Conservation (phyloP, 2,888 invertebrate genomes). For the Lasioglossum malachurum region DNA sequence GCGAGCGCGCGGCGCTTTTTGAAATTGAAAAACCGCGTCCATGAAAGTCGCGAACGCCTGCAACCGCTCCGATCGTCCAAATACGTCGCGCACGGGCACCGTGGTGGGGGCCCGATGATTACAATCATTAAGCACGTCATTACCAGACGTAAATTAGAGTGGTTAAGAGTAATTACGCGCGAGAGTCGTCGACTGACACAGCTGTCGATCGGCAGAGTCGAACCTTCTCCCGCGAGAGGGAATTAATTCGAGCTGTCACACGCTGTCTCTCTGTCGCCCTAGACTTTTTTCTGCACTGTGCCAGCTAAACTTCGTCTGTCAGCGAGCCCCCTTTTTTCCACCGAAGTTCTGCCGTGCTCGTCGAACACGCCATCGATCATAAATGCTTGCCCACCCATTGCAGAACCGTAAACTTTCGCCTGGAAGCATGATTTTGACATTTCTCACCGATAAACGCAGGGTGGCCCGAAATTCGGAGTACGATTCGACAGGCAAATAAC, state of each 20-base stretch:
- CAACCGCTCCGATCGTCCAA: constrained; percentile 31
- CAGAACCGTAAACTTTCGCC: not conserved
- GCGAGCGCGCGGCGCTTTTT: constrained; percentile 18
- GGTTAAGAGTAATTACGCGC: constrained; percentile 53
- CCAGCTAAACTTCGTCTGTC: constrained; percentile 6
- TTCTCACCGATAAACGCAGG: not conserved
- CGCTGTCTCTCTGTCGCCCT: not conserved
- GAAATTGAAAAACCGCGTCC: constrained; percentile 38
- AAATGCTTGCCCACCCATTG: not conserved
- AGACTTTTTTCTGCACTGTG: not conserved
- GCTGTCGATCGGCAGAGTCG: constrained; percentile 47
- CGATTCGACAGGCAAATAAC: not conserved
- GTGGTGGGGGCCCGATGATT: constrained; percentile 44
- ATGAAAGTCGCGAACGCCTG: constrained; percentile 24
- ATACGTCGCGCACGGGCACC: constrained; percentile 18
- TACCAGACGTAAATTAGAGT: constrained; percentile 59
- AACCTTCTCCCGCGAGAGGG: constrained; percentile 34
- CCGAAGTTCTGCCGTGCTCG: not conserved
- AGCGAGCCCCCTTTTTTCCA: not conserved
- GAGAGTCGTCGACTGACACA: constrained; percentile 42
- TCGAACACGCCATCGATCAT: not conserved
- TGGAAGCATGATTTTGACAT: not conserved
- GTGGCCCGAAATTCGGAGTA: not conserved
- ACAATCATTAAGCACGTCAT: constrained; percentile 57
- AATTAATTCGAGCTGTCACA: constrained; percentile 48